These are phyloP conservation scores for Argyrosomus regius DNA, from an alignment of 2,797 vertebrate genomes.

Conservation along the genomic window DNA sequence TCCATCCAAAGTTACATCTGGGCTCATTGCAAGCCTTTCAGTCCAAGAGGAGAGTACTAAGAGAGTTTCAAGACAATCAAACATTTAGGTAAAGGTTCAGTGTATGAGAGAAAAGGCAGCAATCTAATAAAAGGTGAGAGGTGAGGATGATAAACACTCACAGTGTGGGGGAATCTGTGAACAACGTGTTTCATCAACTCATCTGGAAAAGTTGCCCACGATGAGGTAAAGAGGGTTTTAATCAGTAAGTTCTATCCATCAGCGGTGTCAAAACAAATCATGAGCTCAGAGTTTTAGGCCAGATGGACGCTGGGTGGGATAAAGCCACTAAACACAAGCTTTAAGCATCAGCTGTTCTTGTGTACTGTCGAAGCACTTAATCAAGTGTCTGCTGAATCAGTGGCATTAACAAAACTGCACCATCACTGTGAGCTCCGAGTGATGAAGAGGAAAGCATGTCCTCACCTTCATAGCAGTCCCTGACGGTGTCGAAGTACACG, in stretches of 20 bases:
- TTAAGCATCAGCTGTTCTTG: not conserved
- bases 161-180: constrained; percentile 2
- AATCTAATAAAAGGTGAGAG: constrained; percentile 9
- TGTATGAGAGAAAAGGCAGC: not conserved
- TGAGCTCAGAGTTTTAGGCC: not conserved
- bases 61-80: not conserved
- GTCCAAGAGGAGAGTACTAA: not conserved
- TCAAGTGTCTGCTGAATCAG: not conserved
- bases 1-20: not conserved
- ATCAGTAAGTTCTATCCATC: not conserved
- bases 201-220: constrained; percentile 10
- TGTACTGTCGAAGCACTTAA: not conserved
- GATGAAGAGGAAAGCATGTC: not conserved
- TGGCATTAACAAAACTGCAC: constrained; percentile 5
- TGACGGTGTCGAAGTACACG: constrained; percentile 96
- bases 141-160: constrained; percentile 20
- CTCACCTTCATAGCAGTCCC: constrained; percentile 98
- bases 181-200: constrained; percentile 17
- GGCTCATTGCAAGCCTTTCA: constrained; percentile 2
- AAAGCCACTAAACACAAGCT: not conserved
- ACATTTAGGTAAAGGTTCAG: not conserved
- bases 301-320: not conserved
- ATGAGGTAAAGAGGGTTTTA: not conserved
- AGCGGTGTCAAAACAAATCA: not conserved
- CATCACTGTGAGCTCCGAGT: not conserved